A percentile compares a stretch with the other conserved stretches of the same genome.
These are phyloP conservation scores for Glossophaga mutica DNA, from an alignment of 2,797 vertebrate genomes.

Conservation along the genomic window DNA sequence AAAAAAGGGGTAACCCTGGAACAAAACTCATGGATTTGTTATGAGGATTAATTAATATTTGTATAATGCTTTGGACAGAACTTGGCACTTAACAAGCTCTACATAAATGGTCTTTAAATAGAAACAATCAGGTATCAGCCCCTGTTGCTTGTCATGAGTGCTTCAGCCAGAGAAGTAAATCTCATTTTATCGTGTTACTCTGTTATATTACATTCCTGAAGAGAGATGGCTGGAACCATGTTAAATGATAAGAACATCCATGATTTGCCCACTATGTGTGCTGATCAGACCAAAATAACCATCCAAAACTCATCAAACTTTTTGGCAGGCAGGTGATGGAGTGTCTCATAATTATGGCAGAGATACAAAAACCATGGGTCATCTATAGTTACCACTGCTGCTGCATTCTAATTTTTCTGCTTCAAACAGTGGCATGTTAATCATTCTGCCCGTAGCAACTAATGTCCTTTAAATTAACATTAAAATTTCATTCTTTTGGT, in stretches of 20 bases:
- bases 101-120: background rate
- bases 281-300: background rate
- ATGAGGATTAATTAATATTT: background rate
- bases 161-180: background rate
- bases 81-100: background rate
- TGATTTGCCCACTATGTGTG: background rate
- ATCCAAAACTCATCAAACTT: background rate
- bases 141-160: background rate
- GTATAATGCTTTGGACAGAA: background rate
- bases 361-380: conserved; percentile 9
- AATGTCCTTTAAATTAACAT: conserved; percentile 68
- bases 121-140: background rate
- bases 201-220: background rate
- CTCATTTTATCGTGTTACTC: background rate
- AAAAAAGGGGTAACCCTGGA: background rate
- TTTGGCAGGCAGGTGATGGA: background rate
- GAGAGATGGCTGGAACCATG: background rate
- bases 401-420: conserved; percentile 49
- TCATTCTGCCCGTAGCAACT: conserved; percentile 49
- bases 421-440: conserved; percentile 49
- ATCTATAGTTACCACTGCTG: background rate
- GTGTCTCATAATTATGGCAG: background rate
- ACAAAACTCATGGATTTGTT: background rate
- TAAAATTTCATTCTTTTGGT: conserved; percentile 63
- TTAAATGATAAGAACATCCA: background rate